A percentile compares a stretch with the other conserved stretches of the same genome.
These are phyloP conservation scores for Hemicordylus capensis DNA, from an alignment of 2,113 vertebrate species.

Conservation along the genomic window DNA sequence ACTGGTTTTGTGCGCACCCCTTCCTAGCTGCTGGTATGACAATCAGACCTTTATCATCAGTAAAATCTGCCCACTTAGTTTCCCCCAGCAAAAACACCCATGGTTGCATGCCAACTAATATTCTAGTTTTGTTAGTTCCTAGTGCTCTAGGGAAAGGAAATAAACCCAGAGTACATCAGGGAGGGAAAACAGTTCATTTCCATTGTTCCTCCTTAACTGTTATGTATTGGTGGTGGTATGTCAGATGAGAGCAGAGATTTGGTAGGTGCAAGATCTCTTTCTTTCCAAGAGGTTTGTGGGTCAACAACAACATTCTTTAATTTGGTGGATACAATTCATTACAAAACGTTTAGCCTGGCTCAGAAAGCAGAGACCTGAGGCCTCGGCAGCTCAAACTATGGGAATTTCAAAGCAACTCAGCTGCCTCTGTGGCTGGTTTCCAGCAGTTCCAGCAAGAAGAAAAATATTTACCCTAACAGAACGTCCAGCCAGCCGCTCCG, in stretches of 20 bases:
- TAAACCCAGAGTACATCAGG: not conserved
- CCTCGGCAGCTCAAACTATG: conserved; percentile 44
- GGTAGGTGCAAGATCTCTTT: not conserved
- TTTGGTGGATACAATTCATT: not conserved
- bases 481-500: conserved; percentile 36
- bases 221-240: not conserved
- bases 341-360: conserved; percentile 7
- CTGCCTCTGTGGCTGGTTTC: conserved; percentile 58
- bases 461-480: conserved; percentile 71
- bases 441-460: conserved; percentile 59
- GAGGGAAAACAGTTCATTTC: not conserved
- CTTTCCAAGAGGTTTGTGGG: not conserved
- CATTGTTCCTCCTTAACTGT: not conserved
- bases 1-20: too few species aligned
- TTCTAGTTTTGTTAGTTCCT: not conserved
- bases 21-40: too few species aligned
- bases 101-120: too few species aligned
- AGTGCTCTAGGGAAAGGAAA: not conserved
- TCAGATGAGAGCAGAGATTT: not conserved
- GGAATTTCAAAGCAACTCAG: conserved; percentile 64
- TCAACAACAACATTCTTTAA: not conserved
- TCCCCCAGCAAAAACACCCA: too few species aligned
- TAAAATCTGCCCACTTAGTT: not conserved
- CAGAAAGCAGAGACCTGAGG: conserved; percentile 5
- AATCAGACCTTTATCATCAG: not conserved